Evolutionary conservation across 1,140 invertebrate genomes (phyloP).

Genomic region (Drosophila arizonae): DNA sequence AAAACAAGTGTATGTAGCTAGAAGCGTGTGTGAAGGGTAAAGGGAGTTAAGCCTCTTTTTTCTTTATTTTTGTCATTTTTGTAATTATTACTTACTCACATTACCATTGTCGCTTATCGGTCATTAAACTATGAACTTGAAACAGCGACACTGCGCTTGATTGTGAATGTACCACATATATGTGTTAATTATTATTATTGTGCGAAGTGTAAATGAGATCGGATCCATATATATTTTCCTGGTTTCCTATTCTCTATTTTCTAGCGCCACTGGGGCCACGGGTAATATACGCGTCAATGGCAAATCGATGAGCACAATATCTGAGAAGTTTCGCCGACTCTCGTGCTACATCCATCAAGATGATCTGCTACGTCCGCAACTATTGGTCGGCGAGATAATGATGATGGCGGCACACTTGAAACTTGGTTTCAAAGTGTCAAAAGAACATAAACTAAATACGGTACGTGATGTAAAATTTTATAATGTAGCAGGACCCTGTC

Average conservation of each 20-base stretch:
- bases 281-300: conserved; percentile 90
- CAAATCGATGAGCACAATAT: conserved; percentile 87
- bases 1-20: too few species aligned
- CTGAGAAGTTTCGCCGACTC: conserved; percentile 88
- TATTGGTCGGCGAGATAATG: conserved; percentile 94
- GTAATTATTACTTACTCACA: background rate
- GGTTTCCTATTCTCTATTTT: background rate
- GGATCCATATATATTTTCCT: background rate
- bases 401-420: conserved; percentile 93
- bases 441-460: conserved; percentile 67
- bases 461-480: conserved; percentile 44
- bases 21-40: background rate
- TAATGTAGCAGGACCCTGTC: too few species aligned
- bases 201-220: conserved; percentile 13
- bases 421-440: conserved; percentile 87
- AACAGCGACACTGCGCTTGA: conserved; percentile 11
- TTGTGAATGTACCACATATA: conserved; percentile 1
- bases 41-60: background rate
- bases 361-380: conserved; percentile 89
- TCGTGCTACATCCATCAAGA: conserved; percentile 97
- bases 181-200: conserved; percentile 2
- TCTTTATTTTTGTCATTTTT: background rate
- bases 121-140: conserved; percentile 77
- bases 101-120: conserved; percentile 57
- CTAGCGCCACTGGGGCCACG: conserved; percentile 85